Percentiles rank a stretch among this genome's conserved stretches.
These are phyloP conservation scores for Heterotilapia buettikoferi DNA, from an alignment of 2,113 vertebrate genomes.

Conservation along the genomic window DNA sequence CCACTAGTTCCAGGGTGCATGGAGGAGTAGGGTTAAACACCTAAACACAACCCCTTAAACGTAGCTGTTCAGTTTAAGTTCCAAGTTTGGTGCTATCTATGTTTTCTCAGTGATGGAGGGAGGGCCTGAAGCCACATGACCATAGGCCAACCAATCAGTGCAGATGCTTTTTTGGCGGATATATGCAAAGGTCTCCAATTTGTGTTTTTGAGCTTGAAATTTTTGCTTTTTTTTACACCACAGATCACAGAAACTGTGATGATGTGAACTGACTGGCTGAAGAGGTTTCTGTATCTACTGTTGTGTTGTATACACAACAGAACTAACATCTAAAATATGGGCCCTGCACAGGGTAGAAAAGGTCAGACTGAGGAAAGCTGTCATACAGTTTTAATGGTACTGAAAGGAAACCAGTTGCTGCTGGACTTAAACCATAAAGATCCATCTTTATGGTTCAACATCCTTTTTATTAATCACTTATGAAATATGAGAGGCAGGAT, in stretches of 20 bases:
- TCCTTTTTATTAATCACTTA: background rate
- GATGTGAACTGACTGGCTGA: background rate
- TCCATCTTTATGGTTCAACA: background rate
- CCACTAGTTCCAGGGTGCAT: accelerated
- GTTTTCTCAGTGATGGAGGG: background rate
- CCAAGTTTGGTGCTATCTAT: background rate
- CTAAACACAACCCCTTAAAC: accelerated
- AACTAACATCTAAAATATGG: background rate
- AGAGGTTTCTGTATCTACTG: background rate
- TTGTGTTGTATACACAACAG: background rate
- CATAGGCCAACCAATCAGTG: background rate
- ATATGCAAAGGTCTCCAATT: background rate
- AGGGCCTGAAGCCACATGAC: background rate
- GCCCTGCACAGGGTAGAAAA: background rate
- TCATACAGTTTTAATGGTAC: background rate
- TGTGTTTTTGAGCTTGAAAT: background rate
- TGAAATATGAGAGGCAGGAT: background rate
- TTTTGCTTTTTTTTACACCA: background rate
- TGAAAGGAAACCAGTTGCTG: background rate
- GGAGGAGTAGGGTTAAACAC: accelerated
- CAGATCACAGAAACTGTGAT: accelerated
- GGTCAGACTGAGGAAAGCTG: background rate
- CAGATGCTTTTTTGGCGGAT: background rate
- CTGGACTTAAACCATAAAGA: background rate
- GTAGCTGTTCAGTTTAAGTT: accelerated